Base-by-base conservation (phyloP, 2,797 vertebrate genomes). In the Hippoglossus hippoglossus region DNA sequence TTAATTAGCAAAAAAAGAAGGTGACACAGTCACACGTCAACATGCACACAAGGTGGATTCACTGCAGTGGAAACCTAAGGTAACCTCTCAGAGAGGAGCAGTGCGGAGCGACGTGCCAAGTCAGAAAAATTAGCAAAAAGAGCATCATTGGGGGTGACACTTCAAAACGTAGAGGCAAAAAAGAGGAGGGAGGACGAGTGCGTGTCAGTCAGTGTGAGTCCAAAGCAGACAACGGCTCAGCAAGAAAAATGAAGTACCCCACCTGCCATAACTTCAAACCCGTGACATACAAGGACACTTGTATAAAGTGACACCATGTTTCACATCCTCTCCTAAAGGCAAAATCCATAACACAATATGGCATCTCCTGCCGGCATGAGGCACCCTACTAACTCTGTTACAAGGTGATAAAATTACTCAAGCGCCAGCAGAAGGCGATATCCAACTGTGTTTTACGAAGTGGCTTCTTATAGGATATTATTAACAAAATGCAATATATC, bases 81-180 rank as follows among this genome's bases (percentile, higher is more conserved):
- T 75, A 73, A 82, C 79, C 71, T 82, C 66, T 65, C 39, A 19
- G 49, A 68, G 56, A 63, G 62, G 52, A 62, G 65, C 41, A 54
- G 71, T 9, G 57, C 68, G 31, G 63, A 86, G 78, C 77, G 77
- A 73, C 82, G 79, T 10, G 26, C 50, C 58, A 73, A 75, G 80
- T 82, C 71, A 34, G 62, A 63, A 77, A 60, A 83, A 78, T 87
- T 84, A 75, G 63, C 63, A 44, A 61, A 86, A 79, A 75, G 66
- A 74, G 50, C 62, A 61, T 80, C 73, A 88, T 87, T 83, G 71
- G 73, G 67, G 67, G 28, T 75, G 85, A 84, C 81, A 78, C 67
- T 77, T 89, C 66, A 84, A 87, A 79, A 80, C 71, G 63, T 22
- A 16, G 18, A 51, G 66, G 4, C 19, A 18, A 58, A 31, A 0